Evolutionary conservation across 2,113 vertebrate species (phyloP).

Genomic region (Prunella himalayana): DNA sequence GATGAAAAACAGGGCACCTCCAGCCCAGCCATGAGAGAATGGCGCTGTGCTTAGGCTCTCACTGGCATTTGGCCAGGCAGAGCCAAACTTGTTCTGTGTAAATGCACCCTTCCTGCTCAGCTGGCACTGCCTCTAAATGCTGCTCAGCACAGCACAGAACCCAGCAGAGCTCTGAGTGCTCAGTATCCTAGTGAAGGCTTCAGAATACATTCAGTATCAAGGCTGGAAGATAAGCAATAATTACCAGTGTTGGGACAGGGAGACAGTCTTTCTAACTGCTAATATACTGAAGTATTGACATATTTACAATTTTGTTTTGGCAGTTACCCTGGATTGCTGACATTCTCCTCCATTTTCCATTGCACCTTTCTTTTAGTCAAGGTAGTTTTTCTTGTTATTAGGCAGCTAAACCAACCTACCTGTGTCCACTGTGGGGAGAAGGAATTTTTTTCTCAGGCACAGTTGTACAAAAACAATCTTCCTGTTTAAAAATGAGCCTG

Average conservation of each 20-base stretch:
- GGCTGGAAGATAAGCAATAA: not conserved
- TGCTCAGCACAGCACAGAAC: not conserved
- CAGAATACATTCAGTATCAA: not conserved
- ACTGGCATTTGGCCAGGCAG: too few relatives aligned
- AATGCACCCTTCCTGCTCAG: not conserved
- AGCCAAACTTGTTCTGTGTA: not conserved
- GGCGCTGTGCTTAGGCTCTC: not conserved
- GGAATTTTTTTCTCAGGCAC: not conserved
- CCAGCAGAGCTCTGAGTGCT: accelerated
- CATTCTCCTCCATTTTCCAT: not conserved
- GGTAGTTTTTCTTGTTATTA: not conserved
- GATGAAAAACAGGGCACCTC: not conserved
- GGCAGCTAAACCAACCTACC: not conserved
- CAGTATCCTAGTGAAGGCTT: not conserved
- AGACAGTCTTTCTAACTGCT: not conserved
- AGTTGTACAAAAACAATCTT: not conserved
- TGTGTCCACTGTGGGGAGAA: not conserved
- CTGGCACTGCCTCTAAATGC: not conserved
- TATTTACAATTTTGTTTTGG: not conserved
- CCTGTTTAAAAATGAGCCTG: not conserved
- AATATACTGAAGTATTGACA: not conserved
- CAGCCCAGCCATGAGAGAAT: accelerated
- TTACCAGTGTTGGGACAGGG: not conserved
- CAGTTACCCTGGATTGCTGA: not conserved
- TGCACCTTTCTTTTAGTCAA: not conserved